phyloP scores from a whole-genome alignment of 2,113 vertebrate species.

The Corydoras maculifer region DNA sequence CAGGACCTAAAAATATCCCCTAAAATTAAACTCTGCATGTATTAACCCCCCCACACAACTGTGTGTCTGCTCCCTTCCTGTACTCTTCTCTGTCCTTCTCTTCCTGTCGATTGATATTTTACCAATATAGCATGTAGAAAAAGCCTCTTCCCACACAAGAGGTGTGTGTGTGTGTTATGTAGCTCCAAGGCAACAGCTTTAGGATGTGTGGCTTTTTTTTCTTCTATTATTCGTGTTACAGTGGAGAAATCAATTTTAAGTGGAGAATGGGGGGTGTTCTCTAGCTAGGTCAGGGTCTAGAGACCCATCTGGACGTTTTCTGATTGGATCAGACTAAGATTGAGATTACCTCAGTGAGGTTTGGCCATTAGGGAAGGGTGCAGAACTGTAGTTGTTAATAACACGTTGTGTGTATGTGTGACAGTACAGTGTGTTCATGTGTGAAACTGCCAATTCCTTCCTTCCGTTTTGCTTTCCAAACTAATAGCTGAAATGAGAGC shows the following conservation, averaged over 20 bases:
- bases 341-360: constrained; percentile 31
- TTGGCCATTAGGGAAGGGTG: constrained; percentile 38
- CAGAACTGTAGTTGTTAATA: constrained; percentile 19
- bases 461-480: constrained; percentile 11
- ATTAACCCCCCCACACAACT: constrained; percentile 31
- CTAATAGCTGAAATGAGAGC: constrained; percentile 8
- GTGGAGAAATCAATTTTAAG: constrained; percentile 35
- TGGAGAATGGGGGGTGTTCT: constrained; percentile 22
- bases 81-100: constrained; percentile 18
- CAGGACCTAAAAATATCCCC: constrained; percentile 23
- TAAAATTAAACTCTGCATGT: constrained; percentile 32
- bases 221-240: constrained; percentile 22
- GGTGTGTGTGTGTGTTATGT: neutral
- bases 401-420: constrained; percentile 14
- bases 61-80: constrained; percentile 29
- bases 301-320: constrained; percentile 61
- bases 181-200: neutral
- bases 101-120: constrained; percentile 42
- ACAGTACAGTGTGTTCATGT: constrained; percentile 15
- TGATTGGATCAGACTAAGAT: constrained; percentile 43
- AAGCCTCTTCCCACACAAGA: constrained; percentile 12
- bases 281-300: constrained; percentile 44
- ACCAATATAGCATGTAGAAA: constrained; percentile 8
- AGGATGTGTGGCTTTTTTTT: neutral
- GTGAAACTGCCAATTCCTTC: constrained; percentile 23